A percentile compares a stretch with the other conserved stretches of the same genome.
phyloP scores from a whole-genome alignment of 2,113 vertebrate species.

The Bubalus kerabau region DNA sequence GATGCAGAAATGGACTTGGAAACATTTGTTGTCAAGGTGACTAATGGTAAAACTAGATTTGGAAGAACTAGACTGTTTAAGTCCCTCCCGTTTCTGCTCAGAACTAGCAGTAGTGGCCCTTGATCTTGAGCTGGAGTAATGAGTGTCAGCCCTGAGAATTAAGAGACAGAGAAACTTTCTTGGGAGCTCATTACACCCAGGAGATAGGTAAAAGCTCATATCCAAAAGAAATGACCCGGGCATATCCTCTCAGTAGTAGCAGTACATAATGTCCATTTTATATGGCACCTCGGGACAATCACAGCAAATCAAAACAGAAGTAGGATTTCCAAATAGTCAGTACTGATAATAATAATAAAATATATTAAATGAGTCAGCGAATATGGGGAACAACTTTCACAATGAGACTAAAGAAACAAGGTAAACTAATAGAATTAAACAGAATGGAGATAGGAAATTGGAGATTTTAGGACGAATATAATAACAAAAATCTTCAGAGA shows the following conservation, averaged over 20 bases:
- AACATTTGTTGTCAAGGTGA: conserved; percentile 36
- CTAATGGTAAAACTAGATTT: neutral
- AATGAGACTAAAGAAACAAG: neutral
- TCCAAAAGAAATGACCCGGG: neutral
- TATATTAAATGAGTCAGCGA: neutral
- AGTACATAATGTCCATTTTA: neutral
- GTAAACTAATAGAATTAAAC: neutral
- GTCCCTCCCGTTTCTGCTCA: neutral
- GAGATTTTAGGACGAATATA: neutral
- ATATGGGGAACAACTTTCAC: neutral
- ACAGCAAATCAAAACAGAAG: neutral
- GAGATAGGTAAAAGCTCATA: neutral
- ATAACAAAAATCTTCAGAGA: neutral
- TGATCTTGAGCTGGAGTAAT: neutral
- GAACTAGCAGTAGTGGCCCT: neutral
- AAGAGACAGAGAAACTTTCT: neutral
- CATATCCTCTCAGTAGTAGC: neutral
- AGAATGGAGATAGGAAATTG: neutral
- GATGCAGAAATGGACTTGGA: neutral
- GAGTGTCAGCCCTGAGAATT: neutral
- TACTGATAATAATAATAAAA: neutral
- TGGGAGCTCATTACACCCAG: neutral
- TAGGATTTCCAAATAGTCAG: neutral
- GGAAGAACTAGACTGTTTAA: neutral
- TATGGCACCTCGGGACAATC: neutral